Base-by-base conservation (phyloP, 2,888 invertebrate species). In the Heteromyza rotundicornis region DNA sequence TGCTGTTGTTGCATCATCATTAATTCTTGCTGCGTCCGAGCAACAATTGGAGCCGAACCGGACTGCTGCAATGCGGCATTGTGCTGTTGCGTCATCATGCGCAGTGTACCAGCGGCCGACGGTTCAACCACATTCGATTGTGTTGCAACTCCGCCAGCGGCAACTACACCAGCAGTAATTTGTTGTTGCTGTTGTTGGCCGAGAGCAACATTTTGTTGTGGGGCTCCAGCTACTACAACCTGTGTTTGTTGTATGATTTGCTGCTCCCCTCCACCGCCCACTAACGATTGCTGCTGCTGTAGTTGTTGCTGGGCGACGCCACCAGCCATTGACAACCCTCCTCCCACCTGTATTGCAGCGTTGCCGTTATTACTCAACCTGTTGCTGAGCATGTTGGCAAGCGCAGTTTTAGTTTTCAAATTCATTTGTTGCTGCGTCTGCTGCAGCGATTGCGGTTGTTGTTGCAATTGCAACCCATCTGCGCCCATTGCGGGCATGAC, bases 341-440 rank as follows among this genome's bases (percentile, higher is more conserved):
- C 36, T 2, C 20, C 23, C 22, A 58, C 32, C 35, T 57, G 57
- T 44, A 56, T 44, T 5, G 49, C 2, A 2, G 35, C 40, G 40
- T n/a, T 62, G 7, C 64, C 66, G 7, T 85, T 86, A 65, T 82
- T 82, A 75, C 90, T 89, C 61, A 92, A 82, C 53, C 95, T 87
- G 75, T 90, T 95, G 75, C 92, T 95, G 64, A 97, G 85, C 92
- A 97, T 94, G 81, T 96, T 95, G 16, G 96, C 96, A 61, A 98
- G 85, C 0, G 97, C 97, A 0, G 96, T 96, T 85, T 97, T 98
- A 2, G 96, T 95, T 84, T 95, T 95, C 17, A 80, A 66, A 57
- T 95, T 94, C 89, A 90, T 80, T 61, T 82, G 82, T 59, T 87
- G 88, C 66, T 87, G 89, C 1, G 87, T 85, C 62, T 74, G 72